A percentile compares a stretch with the other conserved stretches of the same genome.
Evolutionary conservation across 1,140 invertebrate species (phyloP).

Genomic region (Conus betulinus): DNA sequence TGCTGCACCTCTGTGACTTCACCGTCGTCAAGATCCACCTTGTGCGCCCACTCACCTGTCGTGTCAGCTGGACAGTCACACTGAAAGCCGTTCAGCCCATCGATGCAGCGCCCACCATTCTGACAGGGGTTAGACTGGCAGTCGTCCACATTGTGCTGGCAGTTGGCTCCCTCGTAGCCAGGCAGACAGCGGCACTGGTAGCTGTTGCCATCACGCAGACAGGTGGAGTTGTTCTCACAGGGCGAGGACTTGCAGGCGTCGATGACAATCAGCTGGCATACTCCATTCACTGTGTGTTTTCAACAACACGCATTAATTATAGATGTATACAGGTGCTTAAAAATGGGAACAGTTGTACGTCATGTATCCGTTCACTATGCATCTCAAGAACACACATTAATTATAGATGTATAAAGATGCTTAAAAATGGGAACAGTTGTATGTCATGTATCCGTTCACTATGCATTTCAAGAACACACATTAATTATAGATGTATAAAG

Average conservation of each 20-base stretch:
- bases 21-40: too few species aligned
- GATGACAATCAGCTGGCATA: neutral
- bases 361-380: too few species aligned
- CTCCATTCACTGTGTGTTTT: conserved; percentile 5
- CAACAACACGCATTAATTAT: too few species aligned
- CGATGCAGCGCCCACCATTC: conserved; percentile 50
- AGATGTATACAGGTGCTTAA: too few species aligned
- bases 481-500: too few species aligned
- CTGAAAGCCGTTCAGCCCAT: conserved; percentile 24
- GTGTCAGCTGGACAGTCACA: conserved; percentile 45
- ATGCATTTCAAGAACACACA: too few species aligned
- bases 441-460: conserved; percentile 15
- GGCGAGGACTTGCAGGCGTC: conserved; percentile 51
- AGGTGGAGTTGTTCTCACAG: conserved; percentile 58
- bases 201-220: conserved; percentile 36
- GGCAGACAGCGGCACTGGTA: conserved; percentile 47
- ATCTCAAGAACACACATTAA: too few species aligned
- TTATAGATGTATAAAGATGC: too few species aligned
- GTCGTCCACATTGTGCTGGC: conserved; percentile 54
- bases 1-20: too few species aligned
- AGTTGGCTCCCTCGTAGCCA: conserved; percentile 50
- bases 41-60: conserved; percentile 5
- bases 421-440: too few species aligned
- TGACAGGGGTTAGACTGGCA: conserved; percentile 52
- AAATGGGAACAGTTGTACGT: too few species aligned